Evolutionary conservation across 2,888 invertebrate genomes (phyloP).

Genomic region (Punctoribates punctum): DNA sequence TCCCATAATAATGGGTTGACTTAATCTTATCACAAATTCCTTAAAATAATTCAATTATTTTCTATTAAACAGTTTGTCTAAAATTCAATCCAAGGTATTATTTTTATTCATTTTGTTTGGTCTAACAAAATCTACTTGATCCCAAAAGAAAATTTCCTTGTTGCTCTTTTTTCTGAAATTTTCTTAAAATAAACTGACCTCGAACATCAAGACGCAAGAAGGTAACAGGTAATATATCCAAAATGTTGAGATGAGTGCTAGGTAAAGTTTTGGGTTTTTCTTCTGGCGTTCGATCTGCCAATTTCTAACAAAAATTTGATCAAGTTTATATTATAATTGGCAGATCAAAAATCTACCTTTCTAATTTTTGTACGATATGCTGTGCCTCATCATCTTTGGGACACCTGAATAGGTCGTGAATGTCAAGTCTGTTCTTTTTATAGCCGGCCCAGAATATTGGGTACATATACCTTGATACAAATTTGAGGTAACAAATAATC

Average conservation of each 20-base stretch:
- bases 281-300: neutral
- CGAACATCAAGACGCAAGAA: neutral
- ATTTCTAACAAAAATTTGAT: neutral
- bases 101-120: neutral
- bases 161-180: no score
- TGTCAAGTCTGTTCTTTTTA: constrained; percentile 11
- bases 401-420: constrained; percentile 30
- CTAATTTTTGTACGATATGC: neutral
- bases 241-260: neutral
- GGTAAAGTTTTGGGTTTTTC: neutral
- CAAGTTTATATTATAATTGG: neutral
- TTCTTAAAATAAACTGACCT: neutral
- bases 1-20: constrained; percentile 56
- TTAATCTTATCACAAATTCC: constrained; percentile 50
- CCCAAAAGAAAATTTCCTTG: no score
- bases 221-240: neutral
- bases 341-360: neutral
- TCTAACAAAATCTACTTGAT: no score
- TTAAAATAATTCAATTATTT: constrained; percentile 9
- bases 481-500: no score
- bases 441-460: constrained; percentile 30
- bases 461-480: neutral
- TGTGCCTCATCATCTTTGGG: constrained; percentile 30
- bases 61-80: neutral
- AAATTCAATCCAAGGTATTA: neutral